A percentile compares a stretch with the other conserved stretches of the same genome.
Evolutionary conservation across 1,140 invertebrate species (phyloP).

Genomic region (Mercenaria mercenaria): DNA sequence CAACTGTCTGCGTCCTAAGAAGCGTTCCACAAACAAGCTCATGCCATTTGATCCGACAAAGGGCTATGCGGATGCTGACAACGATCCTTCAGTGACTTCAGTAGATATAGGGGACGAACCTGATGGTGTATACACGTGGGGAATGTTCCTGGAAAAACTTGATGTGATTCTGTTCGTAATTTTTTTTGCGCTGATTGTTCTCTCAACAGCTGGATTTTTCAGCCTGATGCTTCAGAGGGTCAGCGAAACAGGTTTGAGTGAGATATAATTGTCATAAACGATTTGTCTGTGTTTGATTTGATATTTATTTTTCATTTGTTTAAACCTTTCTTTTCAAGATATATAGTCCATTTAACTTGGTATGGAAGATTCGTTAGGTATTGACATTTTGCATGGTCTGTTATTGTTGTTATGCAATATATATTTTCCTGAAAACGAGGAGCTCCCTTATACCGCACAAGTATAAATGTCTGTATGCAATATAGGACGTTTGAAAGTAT

Average conservation of each 20-base stretch:
- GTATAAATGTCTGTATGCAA: no score
- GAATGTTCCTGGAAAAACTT: constrained; percentile 19
- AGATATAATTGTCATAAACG: neutral
- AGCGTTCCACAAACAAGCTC: neutral
- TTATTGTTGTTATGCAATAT: no score
- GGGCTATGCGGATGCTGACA: neutral
- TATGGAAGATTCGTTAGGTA: no score
- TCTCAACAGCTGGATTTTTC: constrained; percentile 8
- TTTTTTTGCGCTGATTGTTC: constrained; percentile 11
- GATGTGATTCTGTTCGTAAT: constrained; percentile 9
- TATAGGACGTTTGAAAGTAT: no score
- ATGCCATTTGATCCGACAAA: neutral
- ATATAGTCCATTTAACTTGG: no score
- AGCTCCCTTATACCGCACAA: no score
- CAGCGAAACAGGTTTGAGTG: neutral
- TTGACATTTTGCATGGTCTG: no score
- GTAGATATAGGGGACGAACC: neutral
- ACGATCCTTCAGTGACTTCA: neutral
- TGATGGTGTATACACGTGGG: constrained; percentile 26
- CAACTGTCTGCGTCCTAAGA: neutral
- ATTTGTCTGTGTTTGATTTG: no score
- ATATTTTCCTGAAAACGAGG: no score
- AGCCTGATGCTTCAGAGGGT: no score
- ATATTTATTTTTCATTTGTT: no score
- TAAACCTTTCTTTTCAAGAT: no score